Percentiles rank a stretch among this genome's conserved stretches.
phyloP scores from a whole-genome alignment of 2,888 invertebrate genomes.

The Cylindroiulus punctatus region DNA sequence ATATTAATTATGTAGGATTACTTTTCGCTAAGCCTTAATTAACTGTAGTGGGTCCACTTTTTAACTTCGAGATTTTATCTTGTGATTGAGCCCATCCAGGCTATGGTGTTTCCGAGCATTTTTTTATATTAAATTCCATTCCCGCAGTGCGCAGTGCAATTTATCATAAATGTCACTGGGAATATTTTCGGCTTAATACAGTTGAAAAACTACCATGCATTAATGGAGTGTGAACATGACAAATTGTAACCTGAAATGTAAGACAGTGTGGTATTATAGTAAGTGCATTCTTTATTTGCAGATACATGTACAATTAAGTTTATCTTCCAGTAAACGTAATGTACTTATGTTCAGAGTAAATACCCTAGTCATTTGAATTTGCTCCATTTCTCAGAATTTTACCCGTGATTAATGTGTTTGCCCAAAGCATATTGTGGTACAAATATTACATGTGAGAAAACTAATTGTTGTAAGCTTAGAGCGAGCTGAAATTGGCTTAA shows the following conservation, averaged over 20 bases:
- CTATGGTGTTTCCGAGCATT: no score
- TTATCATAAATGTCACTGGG: constrained; percentile 8
- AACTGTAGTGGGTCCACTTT: neutral
- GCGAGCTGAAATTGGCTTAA: no score
- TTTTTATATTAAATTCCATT: neutral
- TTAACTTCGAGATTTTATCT: neutral
- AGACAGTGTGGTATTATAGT: neutral
- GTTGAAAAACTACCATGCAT: neutral
- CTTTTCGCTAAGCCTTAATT: neutral
- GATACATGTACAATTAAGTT: no score
- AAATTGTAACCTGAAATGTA: neutral
- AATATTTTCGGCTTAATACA: neutral
- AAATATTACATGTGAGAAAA: no score
- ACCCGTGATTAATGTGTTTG: no score
- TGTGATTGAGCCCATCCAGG: neutral
- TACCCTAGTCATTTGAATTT: no score
- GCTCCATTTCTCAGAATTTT: no score
- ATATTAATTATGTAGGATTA: neutral
- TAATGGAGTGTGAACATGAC: neutral
- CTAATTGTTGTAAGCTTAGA: no score
- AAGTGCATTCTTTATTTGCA: no score
- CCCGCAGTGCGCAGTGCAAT: neutral
- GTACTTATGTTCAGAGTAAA: no score
- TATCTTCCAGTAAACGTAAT: no score
- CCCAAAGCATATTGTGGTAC: no score